Conservation (phyloP, 2,113 vertebrate species). For the Bagarius yarrelli region DNA sequence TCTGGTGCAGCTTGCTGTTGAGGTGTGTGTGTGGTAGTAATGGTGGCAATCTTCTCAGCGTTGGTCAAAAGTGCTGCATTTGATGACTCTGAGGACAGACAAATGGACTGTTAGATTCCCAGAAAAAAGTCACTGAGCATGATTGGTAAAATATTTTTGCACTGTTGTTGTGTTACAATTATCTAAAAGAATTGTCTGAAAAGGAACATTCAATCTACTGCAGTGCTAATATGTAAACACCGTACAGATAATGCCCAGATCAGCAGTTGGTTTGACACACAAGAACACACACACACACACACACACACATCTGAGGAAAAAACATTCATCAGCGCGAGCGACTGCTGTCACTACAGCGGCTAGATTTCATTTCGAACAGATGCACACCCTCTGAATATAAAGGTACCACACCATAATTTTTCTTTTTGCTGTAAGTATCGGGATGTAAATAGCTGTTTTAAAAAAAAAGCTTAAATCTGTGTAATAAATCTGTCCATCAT, state of each 20-base stretch:
- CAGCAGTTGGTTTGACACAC: background rate
- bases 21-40: conserved; percentile 93
- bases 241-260: background rate
- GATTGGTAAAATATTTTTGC: background rate
- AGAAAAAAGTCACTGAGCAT: background rate
- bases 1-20: conserved; percentile 85
- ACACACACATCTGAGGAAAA: background rate
- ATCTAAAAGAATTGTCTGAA: background rate
- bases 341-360: background rate
- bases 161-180: background rate
- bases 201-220: background rate
- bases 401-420: background rate
- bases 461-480: background rate
- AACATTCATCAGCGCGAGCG: conserved; percentile 15
- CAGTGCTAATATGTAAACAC: background rate
- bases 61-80: conserved; percentile 97
- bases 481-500: background rate
- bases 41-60: conserved; percentile 99
- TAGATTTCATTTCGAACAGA: background rate
- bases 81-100: conserved; percentile 81
- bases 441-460: background rate
- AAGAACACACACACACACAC: no score
- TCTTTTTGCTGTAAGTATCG: background rate
- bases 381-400: background rate
- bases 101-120: background rate